Conservation (phyloP, 2,888 invertebrate genomes). For the Mayetiola destructor region DNA sequence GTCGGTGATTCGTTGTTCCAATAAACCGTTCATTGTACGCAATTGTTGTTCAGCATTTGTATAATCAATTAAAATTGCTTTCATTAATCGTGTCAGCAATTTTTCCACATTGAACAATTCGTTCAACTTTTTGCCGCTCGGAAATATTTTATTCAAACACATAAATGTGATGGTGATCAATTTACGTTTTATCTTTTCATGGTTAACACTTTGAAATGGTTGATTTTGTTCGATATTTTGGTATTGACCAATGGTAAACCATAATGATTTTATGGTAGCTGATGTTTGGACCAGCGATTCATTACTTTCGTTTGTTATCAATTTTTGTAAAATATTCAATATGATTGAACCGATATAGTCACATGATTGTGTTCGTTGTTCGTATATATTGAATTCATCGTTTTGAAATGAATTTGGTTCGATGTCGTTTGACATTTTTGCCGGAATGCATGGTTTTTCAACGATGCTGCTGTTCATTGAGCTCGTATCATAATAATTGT, state of each 20-base stretch:
- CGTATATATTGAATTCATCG: neutral
- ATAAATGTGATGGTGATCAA: conserved; percentile 26
- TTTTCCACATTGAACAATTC: neutral
- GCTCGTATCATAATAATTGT: too few species aligned
- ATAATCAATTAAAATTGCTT: conserved; percentile 19
- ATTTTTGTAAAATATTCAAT: conserved; percentile 28
- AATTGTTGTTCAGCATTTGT: conserved; percentile 20
- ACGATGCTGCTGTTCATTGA: too few species aligned
- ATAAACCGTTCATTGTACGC: too few species aligned
- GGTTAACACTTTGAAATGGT: conserved; percentile 24
- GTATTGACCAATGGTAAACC: conserved; percentile 27
- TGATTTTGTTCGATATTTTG: neutral
- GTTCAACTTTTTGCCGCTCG: neutral
- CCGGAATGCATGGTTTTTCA: too few species aligned
- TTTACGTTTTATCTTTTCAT: conserved; percentile 27
- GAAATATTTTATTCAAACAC: conserved; percentile 26
- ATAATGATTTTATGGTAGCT: conserved; percentile 27
- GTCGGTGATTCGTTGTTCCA: too few species aligned
- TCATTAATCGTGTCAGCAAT: conserved; percentile 23
- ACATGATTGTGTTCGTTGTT: neutral
- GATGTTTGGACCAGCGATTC: conserved; percentile 25
- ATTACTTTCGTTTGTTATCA: conserved; percentile 26
- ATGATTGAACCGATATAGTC: conserved; percentile 30
- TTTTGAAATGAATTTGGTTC: neutral
- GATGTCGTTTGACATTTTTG: neutral